Conservation (phyloP, 1,140 invertebrate species). For the Drosophila leontia region DNA sequence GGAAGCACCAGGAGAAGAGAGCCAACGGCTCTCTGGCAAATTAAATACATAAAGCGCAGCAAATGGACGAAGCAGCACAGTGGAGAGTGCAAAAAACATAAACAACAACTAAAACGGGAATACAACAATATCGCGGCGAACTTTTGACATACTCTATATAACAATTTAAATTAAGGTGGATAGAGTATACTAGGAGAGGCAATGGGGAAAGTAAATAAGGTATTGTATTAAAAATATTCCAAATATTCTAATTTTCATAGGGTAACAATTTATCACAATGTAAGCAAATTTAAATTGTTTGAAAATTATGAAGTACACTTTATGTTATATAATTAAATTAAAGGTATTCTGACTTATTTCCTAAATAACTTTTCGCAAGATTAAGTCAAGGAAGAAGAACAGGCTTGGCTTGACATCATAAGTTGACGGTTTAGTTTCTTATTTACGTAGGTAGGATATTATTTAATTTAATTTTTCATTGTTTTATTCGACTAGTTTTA, state of each 20-base stretch:
- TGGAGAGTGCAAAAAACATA: constrained; percentile 34
- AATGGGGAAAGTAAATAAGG: background rate
- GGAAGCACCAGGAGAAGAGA: constrained; percentile 22
- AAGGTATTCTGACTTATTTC: too few species aligned
- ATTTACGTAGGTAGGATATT: too few species aligned
- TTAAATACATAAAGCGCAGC: constrained; percentile 49
- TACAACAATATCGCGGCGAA: constrained; percentile 12
- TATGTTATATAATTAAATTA: too few species aligned
- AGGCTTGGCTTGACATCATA: too few species aligned
- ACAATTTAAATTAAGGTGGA: background rate
- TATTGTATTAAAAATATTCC: background rate
- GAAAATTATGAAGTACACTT: too few species aligned
- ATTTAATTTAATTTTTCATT: too few species aligned
- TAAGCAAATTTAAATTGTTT: background rate
- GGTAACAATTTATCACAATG: background rate
- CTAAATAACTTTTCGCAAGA: too few species aligned
- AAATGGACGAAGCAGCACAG: constrained; percentile 26
- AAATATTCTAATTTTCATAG: background rate
- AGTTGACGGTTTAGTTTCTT: too few species aligned
- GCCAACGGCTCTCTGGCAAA: constrained; percentile 40
- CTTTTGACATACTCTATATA: constrained; percentile 27
- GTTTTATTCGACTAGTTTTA: too few species aligned
- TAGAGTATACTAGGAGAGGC: background rate
- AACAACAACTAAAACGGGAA: constrained; percentile 38
- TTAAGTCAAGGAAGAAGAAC: too few species aligned